phyloP scores from a whole-genome alignment of 2,888 invertebrate species.

The Anticlea derivata region DNA sequence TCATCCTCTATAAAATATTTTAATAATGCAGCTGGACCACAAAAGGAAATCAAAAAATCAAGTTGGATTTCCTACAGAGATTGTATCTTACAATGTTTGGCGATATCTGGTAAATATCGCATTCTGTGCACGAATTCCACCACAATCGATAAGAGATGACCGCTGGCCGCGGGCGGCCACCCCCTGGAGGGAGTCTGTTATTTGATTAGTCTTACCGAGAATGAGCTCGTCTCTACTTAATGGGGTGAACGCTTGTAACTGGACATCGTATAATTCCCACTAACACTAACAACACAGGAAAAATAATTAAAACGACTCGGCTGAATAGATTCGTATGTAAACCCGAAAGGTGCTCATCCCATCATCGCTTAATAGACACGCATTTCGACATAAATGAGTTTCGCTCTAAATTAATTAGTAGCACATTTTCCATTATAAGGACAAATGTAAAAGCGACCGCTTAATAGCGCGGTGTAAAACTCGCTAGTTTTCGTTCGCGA shows the following conservation, averaged over 20 bases:
- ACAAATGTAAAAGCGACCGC: constrained; percentile 84
- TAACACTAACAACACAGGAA: constrained; percentile 53
- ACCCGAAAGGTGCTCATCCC: constrained; percentile 71
- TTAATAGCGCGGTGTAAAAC: constrained; percentile 83
- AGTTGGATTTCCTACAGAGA: constrained; percentile 50
- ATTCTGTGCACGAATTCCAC: constrained; percentile 84
- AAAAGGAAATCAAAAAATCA: constrained; percentile 38
- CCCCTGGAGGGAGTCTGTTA: constrained; percentile 78
- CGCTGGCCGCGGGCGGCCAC: constrained; percentile 69
- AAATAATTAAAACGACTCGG: constrained; percentile 60
- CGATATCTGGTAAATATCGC: constrained; percentile 78
- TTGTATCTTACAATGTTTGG: constrained; percentile 64
- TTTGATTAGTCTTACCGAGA: constrained; percentile 85
- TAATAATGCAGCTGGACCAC: constrained; percentile 8
- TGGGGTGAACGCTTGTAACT: constrained; percentile 82
- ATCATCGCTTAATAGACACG: constrained; percentile 81
- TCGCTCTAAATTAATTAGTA: constrained; percentile 84
- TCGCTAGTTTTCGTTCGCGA: constrained; percentile 83
- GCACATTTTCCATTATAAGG: constrained; percentile 84
- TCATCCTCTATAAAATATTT: too few species aligned
- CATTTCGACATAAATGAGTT: constrained; percentile 84
- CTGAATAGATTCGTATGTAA: constrained; percentile 50
- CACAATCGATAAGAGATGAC: constrained; percentile 84
- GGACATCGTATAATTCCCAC: constrained; percentile 79
- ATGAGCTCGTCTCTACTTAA: constrained; percentile 82